phyloP scores from a whole-genome alignment of 2,888 invertebrate species.

The Ditula angustiorana region DNA sequence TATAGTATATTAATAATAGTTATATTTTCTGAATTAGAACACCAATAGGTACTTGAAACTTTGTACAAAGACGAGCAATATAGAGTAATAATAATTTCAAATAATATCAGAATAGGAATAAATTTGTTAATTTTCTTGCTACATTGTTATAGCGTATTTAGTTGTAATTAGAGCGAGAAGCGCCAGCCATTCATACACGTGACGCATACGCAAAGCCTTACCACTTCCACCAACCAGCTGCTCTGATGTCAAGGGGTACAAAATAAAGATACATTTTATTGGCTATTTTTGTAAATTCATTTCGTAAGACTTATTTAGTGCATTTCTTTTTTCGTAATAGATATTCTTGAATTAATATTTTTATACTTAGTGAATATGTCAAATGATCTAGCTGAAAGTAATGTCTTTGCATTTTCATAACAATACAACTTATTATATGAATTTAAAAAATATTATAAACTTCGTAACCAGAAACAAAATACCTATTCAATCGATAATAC shows the following conservation, averaged over 20 bases:
- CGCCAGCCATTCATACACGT: conserved; percentile 31
- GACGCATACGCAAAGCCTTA: conserved; percentile 41
- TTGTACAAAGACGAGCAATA: conserved; percentile 85
- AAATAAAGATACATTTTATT: conserved; percentile 71
- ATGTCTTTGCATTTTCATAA: conserved; percentile 56
- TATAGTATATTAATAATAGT: conserved; percentile 65
- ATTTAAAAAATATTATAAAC: conserved; percentile 58
- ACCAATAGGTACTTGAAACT: conserved; percentile 83
- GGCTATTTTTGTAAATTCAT: conserved; percentile 70
- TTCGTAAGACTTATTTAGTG: conserved; percentile 51
- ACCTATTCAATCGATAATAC: conserved; percentile 71
- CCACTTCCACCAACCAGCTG: conserved; percentile 67
- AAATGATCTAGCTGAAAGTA: conserved; percentile 62
- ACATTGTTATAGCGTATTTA: conserved; percentile 76
- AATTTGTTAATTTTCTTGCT: conserved; percentile 73
- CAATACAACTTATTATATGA: conserved; percentile 52
- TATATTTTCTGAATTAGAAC: conserved; percentile 80
- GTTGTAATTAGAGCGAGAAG: conserved; percentile 53
- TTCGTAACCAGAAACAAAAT: conserved; percentile 64
- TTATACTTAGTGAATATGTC: conserved; percentile 79
- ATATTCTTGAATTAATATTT: conserved; percentile 81
- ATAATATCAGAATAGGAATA: conserved; percentile 56
- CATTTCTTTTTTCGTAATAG: conserved; percentile 62
- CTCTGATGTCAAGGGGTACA: conserved; percentile 83
- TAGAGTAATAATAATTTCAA: conserved; percentile 76